phyloP scores from a whole-genome alignment of 2,113 vertebrate species.

The Misgurnus mizolepis region DNA sequence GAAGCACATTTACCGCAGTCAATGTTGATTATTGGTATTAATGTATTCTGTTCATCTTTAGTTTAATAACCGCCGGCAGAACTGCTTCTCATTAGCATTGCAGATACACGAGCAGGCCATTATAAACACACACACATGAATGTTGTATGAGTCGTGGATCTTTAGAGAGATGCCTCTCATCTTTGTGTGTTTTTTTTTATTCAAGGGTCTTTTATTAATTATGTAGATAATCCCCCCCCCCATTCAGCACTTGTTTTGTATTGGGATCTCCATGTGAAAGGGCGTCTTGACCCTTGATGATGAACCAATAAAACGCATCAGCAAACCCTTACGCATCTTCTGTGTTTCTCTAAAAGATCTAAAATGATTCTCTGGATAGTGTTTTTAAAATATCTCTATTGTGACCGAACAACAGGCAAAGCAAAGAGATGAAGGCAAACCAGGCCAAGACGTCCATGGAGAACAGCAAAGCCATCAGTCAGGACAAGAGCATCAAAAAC shows the following conservation, averaged over 20 bases:
- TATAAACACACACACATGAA: not conserved
- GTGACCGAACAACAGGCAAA: constrained; percentile 78
- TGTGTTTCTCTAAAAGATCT: too few species aligned
- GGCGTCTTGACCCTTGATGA: not conserved
- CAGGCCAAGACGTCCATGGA: constrained; percentile 99
- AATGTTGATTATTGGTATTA: too few species aligned
- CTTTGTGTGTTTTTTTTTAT: not conserved
- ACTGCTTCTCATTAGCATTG: not conserved
- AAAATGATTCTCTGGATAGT: too few species aligned
- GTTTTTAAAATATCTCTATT: not conserved
- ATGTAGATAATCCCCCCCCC: not conserved
- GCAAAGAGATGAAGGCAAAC: constrained; percentile 97
- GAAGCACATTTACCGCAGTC: too few species aligned
- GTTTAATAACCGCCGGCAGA: not conserved
- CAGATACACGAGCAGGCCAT: not conserved
- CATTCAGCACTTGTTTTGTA: not conserved
- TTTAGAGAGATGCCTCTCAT: not conserved
- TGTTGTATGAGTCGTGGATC: constrained; percentile 3
- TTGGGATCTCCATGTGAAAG: constrained; percentile 24
- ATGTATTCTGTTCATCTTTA: not conserved
- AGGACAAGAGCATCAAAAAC: constrained; percentile 98
- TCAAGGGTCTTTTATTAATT: constrained; percentile 23
- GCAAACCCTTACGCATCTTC: too few species aligned
- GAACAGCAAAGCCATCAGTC: constrained; percentile 98
- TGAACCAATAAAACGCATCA: not conserved